Evolutionary conservation across 2,888 invertebrate genomes (phyloP).

Genomic region (Quadroppia sp.): DNA sequence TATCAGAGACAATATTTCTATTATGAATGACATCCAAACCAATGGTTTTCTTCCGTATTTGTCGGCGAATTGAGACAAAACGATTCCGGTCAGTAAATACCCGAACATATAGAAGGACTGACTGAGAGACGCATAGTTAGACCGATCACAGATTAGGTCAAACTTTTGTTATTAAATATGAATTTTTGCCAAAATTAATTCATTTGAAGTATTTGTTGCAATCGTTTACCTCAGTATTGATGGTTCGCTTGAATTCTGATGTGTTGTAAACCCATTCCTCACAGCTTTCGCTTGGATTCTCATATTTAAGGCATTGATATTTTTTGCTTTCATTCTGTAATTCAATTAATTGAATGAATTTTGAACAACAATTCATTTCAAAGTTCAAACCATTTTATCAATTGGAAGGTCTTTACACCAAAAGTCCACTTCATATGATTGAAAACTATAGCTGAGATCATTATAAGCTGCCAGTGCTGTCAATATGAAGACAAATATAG

Average conservation of each 20-base stretch:
- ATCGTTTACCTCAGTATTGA: slow-evolving; percentile 22
- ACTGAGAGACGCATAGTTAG: slow-evolving; percentile 10
- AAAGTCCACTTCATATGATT: slow-evolving; percentile 23
- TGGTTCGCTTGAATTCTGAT: background rate
- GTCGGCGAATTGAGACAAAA: slow-evolving; percentile 26
- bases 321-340: background rate
- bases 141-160: slow-evolving; percentile 30
- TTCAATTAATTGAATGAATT: background rate
- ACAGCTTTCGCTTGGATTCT: background rate
- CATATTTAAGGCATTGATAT: background rate
- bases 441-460: slow-evolving; percentile 20
- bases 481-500: slow-evolving; percentile 6
- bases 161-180: background rate
- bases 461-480: background rate
- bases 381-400: background rate
- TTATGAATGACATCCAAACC: slow-evolving; percentile 13
- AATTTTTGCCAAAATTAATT: background rate
- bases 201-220: background rate
- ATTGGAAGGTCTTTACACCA: slow-evolving; percentile 24
- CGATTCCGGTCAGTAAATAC: background rate
- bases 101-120: slow-evolving; percentile 15
- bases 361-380: background rate
- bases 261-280: slow-evolving; percentile 20
- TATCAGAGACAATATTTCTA: background rate
- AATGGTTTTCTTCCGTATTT: slow-evolving; percentile 29